Conservation (phyloP, 2,113 vertebrate genomes). For the Hepsetus odoe region DNA sequence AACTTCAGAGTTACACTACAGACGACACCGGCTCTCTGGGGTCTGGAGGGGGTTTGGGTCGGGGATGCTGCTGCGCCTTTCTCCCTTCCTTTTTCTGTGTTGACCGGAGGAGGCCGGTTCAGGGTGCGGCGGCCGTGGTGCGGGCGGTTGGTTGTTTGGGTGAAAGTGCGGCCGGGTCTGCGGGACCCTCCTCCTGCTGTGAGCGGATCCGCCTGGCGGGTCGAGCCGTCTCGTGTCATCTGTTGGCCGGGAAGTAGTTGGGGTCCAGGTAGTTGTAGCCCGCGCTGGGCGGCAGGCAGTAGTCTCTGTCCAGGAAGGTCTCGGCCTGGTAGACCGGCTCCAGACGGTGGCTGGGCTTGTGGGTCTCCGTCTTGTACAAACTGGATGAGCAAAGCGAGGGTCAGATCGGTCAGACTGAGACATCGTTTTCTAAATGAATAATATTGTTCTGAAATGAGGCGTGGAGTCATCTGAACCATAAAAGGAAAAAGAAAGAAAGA, state of each 20-base stretch:
- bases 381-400: conserved; percentile 65
- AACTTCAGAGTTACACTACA: conserved; percentile 71
- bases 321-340: conserved; percentile 91
- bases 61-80: conserved; percentile 83
- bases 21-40: conserved; percentile 64
- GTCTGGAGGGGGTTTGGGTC: conserved; percentile 10
- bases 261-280: conserved; percentile 99
- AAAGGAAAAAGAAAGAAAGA: too few species aligned
- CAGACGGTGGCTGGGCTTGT: conserved; percentile 92
- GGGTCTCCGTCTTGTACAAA: conserved; percentile 92
- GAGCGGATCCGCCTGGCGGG: conserved; percentile 69
- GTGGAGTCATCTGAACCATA: too few species aligned
- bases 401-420: background rate
- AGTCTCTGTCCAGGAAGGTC: conserved; percentile 97
- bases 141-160: conserved; percentile 2
- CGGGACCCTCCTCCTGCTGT: conserved; percentile 38
- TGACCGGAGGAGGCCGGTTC: conserved; percentile 73
- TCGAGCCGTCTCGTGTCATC: conserved; percentile 89
- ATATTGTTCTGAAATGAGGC: too few species aligned
- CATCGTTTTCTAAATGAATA: too few species aligned
- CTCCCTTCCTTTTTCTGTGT: conserved; percentile 51
- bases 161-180: conserved; percentile 25
- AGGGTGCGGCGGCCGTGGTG: conserved; percentile 63
- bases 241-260: conserved; percentile 99
- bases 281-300: conserved; percentile 92